These are phyloP conservation scores for Mustela lutreola DNA, from an alignment of 2,113 vertebrate genomes.

Conservation along the genomic window DNA sequence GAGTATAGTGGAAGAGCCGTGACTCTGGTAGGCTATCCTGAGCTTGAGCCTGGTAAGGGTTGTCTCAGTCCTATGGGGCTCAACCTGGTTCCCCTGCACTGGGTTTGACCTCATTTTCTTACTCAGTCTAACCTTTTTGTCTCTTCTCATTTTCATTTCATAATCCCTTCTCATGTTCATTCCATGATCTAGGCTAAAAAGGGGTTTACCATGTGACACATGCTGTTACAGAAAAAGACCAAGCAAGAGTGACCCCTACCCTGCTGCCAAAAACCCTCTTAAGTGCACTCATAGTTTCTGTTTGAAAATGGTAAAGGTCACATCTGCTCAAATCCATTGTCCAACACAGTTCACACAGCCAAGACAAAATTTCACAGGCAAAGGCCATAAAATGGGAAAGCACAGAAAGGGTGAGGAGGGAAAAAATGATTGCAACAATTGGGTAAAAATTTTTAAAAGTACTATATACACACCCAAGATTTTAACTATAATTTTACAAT, in stretches of 20 bases:
- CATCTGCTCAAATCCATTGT: background rate
- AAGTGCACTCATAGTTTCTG: background rate
- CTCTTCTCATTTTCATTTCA: background rate
- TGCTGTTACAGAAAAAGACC: background rate
- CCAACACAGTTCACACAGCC: background rate
- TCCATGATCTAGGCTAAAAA: background rate
- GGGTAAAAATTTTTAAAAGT: background rate
- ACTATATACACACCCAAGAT: background rate
- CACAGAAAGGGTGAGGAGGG: background rate
- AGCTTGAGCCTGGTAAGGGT: background rate
- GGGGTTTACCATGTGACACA: background rate
- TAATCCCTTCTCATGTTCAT: background rate
- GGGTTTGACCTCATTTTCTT: background rate
- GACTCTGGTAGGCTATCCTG: background rate
- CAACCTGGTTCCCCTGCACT: background rate
- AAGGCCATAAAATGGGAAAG: background rate
- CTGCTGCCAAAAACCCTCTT: background rate
- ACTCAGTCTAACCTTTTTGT: background rate
- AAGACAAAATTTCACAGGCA: background rate
- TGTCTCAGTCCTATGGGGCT: background rate
- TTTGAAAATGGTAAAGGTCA: background rate
- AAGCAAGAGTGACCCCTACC: background rate
- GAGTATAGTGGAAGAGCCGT: background rate
- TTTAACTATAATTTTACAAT: background rate
- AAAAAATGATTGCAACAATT: background rate